These are phyloP conservation scores for Yoshiicerus persimilis DNA, from an alignment of 1,140 invertebrate species.

Conservation along the genomic window DNA sequence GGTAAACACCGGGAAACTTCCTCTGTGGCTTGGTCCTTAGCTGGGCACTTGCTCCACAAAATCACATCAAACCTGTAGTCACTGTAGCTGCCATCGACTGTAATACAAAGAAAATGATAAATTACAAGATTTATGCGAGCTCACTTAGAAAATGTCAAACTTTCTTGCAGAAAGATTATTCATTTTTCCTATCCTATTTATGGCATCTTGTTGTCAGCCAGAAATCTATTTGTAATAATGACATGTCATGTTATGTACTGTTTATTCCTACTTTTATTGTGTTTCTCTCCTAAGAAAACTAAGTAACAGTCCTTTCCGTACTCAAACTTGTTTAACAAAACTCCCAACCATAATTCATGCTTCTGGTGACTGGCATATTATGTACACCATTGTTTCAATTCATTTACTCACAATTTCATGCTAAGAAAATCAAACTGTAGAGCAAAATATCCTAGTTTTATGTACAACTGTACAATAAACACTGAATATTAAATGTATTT, in stretches of 20 bases:
- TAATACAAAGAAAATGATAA: slow-evolving; percentile 15
- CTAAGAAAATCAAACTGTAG: no score
- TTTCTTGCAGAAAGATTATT: not conserved
- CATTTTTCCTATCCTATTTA: not conserved
- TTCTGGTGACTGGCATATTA: no score
- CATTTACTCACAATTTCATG: no score
- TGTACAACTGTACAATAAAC: no score
- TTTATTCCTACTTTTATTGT: not conserved
- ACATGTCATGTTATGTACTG: not conserved
- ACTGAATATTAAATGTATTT: no score
- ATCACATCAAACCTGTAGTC: slow-evolving; percentile 24
- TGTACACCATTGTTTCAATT: no score
- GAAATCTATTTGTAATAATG: not conserved
- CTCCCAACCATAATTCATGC: no score
- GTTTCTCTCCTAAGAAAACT: not conserved
- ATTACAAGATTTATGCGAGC: not conserved
- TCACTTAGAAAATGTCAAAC: not conserved
- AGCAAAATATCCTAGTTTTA: no score
- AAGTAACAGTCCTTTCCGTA: not conserved
- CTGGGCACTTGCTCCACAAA: not conserved
- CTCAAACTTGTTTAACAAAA: no score
- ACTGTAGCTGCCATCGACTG: slow-evolving; percentile 30
- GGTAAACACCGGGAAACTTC: not conserved
- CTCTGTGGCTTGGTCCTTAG: not conserved
- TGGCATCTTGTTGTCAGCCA: not conserved